Evolutionary conservation across 2,888 invertebrate species (phyloP).

Genomic region (Neocrepidodera transversa): DNA sequence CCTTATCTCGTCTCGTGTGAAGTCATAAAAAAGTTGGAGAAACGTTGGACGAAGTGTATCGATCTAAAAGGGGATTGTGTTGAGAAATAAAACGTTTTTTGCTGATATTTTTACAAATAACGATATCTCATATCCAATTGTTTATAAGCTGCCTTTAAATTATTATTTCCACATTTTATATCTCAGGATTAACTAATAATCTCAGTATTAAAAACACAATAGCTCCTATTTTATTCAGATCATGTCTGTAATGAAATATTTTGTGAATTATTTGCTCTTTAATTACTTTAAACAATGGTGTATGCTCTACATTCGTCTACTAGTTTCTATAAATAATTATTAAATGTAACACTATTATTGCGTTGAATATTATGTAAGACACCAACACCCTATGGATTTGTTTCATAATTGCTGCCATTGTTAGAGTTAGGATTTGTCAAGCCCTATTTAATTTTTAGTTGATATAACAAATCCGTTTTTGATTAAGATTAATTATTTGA

Average conservation of each 20-base stretch:
- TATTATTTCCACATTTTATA: not conserved
- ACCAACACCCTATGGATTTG: not conserved
- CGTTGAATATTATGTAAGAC: slow-evolving; percentile 1
- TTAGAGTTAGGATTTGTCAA: not conserved
- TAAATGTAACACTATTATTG: slow-evolving; percentile 4
- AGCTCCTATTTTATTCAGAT: slow-evolving; percentile 4
- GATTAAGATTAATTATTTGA: no score
- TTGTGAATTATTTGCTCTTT: not conserved
- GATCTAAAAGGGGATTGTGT: no score
- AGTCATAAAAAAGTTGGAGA: no score
- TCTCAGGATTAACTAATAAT: not conserved
- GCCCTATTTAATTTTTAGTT: not conserved
- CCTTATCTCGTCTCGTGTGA: no score
- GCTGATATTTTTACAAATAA: no score
- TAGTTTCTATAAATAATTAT: slow-evolving; percentile 1
- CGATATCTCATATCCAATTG: no score
- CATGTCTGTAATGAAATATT: slow-evolving; percentile 1
- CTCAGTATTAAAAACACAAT: not conserved
- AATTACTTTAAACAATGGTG: slow-evolving; percentile 12
- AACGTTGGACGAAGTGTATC: no score
- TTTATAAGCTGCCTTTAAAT: no score
- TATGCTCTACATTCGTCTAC: slow-evolving; percentile 17
- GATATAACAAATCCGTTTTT: no score
- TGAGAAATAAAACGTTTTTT: no score
- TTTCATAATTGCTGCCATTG: not conserved